Evolutionary conservation across 2,888 invertebrate genomes (phyloP), one percentile per base, ranked within the genome.

Genomic region (Heteromurus nitidus): DNA sequence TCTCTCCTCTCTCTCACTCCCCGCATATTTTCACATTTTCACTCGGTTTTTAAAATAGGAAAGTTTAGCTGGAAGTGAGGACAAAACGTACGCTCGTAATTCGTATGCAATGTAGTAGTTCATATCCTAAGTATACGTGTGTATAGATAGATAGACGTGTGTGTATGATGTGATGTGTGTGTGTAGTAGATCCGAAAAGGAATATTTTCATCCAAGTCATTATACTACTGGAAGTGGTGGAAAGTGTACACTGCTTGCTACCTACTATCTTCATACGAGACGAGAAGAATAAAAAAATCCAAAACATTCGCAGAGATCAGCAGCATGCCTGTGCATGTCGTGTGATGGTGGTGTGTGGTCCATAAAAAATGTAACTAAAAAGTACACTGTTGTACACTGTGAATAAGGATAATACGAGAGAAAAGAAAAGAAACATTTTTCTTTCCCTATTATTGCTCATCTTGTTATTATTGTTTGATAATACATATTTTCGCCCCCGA

Each of bases 11-110:
- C n/a, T 11, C 47, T 47, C 3, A 11, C 47, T 47, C 47, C 42
- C 72, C 60, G 72, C 60, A 72, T 60, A 60, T 72, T 72, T 72
- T 72, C 60, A 42, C 72, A 72, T 72, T 50, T 69, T 69, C 68
- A 30, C 9, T 47, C 47, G 3, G 47, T 47, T n/a, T 47, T 47
- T 47, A 47, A 47, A 47, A 13, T 36, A 13, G 36, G 36, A 36
- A 16, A 47, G 47, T 47, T 47, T 13, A 42, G 42, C 13, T 42
- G 9, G 18, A 69, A 47, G 47, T n/a, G n/a, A 47, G n/a, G 16
- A 5, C 47, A 47, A 5, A 5, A 36, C 36, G 13, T 36, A 36
- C 36, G 13, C 36, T n/a, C n/a, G n/a, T n/a, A n/a, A n/a, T n/a
- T n/a, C n/a, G n/a, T 55, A 70, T 42, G 36, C 36, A 70, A 7